phyloP scores from a whole-genome alignment of 2,113 vertebrate genomes.

The Lagenorhynchus albirostris region DNA sequence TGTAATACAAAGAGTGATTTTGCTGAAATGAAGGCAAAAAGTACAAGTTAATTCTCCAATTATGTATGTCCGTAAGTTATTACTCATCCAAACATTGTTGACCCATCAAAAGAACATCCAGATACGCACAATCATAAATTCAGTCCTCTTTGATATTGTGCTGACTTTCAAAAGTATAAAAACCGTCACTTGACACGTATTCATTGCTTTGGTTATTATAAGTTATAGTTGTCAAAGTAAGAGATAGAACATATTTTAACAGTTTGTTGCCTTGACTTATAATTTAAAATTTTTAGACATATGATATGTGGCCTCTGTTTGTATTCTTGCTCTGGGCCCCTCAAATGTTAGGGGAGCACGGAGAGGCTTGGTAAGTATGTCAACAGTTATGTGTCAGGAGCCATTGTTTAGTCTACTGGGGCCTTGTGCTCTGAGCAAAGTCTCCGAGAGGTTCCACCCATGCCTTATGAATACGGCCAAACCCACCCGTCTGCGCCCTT shows the following conservation, averaged over 20 bases:
- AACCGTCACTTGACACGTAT: neutral
- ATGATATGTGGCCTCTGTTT: neutral
- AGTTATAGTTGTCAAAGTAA: neutral
- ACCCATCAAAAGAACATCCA: neutral
- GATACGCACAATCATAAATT: neutral
- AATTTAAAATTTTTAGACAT: neutral
- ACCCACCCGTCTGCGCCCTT: neutral
- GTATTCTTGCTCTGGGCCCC: neutral
- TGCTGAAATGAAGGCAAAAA: neutral
- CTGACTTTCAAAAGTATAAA: conserved; percentile 44
- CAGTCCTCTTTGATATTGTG: conserved; percentile 24
- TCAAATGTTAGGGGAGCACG: neutral
- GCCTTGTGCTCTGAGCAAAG: neutral
- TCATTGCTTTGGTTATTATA: conserved; percentile 39
- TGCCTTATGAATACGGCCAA: neutral
- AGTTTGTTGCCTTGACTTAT: neutral
- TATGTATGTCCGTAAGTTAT: neutral
- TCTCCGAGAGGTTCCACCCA: neutral
- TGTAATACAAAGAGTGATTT: neutral
- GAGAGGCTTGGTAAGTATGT: neutral
- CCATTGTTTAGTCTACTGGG: neutral
- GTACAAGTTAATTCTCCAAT: conserved; percentile 7
- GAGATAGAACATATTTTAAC: conserved; percentile 9
- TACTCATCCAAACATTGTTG: conserved; percentile 7
- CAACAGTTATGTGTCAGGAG: neutral